phyloP scores from a whole-genome alignment of 1,140 invertebrate genomes.

The Sipha flava region DNA sequence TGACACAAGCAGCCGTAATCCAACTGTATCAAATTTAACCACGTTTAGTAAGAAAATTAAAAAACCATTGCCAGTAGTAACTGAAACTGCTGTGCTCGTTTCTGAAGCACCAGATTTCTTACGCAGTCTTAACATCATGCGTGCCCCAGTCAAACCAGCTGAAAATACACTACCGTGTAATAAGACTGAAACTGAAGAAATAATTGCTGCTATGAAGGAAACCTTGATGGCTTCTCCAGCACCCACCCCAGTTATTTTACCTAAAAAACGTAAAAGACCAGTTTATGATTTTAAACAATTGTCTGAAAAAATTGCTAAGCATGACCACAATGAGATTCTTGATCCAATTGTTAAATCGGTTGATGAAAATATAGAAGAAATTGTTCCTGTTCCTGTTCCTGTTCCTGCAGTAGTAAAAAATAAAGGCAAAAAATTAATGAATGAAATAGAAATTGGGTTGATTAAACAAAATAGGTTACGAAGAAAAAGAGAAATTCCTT shows the following conservation, averaged over 20 bases:
- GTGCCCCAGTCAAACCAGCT: neutral
- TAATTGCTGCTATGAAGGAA: constrained; percentile 35
- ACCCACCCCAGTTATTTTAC: neutral
- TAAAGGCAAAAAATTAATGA: constrained; percentile 18
- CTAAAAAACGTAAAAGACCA: constrained; percentile 15
- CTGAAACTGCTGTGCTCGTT: neutral
- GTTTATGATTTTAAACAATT: constrained; percentile 4
- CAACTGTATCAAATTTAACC: constrained; percentile 21
- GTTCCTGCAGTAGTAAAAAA: neutral
- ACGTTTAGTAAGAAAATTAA: constrained; percentile 19
- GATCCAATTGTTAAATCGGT: neutral
- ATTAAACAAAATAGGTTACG: constrained; percentile 9
- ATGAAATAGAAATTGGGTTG: constrained; percentile 10
- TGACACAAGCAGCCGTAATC: constrained; percentile 22
- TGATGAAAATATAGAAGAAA: neutral
- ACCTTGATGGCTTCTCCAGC: constrained; percentile 28
- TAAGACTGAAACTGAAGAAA: constrained; percentile 33
- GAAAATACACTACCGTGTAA: neutral
- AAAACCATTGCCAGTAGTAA: neutral
- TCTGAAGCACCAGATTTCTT: constrained; percentile 18
- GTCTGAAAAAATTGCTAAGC: constrained; percentile 19
- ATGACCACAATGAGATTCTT: constrained; percentile 24
- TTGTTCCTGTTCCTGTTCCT: neutral
- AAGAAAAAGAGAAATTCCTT: neutral
- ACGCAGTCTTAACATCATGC: constrained; percentile 17